A percentile compares a stretch with the other conserved stretches of the same genome.
Evolutionary conservation across 2,888 invertebrate genomes (phyloP).

Genomic region (Drosophila siamana): DNA sequence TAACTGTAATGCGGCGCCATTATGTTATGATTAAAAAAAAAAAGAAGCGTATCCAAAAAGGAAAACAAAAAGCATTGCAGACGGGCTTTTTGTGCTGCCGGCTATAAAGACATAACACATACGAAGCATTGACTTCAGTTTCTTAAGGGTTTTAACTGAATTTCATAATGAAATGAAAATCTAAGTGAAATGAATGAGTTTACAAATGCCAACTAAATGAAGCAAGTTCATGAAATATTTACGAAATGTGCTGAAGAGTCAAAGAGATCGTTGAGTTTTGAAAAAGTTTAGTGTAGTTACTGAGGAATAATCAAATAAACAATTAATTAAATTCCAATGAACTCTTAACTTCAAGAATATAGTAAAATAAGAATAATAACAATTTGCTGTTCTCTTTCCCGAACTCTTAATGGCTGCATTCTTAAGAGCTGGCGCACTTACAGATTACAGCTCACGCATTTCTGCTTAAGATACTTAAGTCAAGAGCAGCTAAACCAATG

Average conservation of each 20-base stretch:
- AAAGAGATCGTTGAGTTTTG: no score
- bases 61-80: conserved; percentile 21
- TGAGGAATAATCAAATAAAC: no score
- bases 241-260: no score
- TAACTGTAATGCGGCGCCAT: conserved; percentile 68
- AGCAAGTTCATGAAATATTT: no score
- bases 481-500: not conserved
- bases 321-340: no score
- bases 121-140: conserved; percentile 14
- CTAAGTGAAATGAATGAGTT: not conserved
- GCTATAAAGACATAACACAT: conserved; percentile 29
- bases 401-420: no score
- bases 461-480: not conserved
- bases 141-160: conserved; percentile 4
- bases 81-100: conserved; percentile 17
- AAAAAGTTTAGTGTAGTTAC: no score
- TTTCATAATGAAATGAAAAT: conserved; percentile 10
- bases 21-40: conserved; percentile 72
- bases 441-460: not conserved
- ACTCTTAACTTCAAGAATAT: no score
- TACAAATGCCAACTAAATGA: no score
- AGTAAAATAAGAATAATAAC: no score
- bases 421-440: not conserved
- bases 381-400: no score
- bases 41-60: not conserved